Base-by-base conservation (phyloP, 2,113 vertebrate genomes). In the Dinomys branickii region DNA sequence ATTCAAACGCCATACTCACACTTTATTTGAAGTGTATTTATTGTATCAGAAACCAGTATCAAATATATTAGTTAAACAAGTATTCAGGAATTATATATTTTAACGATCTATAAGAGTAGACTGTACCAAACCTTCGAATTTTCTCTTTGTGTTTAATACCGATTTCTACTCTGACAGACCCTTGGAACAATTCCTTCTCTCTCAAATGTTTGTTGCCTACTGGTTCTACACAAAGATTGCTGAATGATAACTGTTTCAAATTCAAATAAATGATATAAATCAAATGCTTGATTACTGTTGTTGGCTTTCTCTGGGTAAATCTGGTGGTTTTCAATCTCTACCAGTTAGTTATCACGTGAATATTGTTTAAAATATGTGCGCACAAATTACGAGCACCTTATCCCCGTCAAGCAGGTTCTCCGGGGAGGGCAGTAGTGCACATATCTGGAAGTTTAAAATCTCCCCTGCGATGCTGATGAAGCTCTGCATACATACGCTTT, bases 251-350 rank as follows among this genome's bases (percentile, higher is more conserved):
- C 63, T 77, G 17, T 92, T 67, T 47, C 47, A 28, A 77, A 81
- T 61, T 90, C 58, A 87, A 69, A 90, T 87, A 54, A 71, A 77
- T 87, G 14, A 61, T 61, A 7, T 69, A 78, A 89, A 92, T 75
- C 63, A 58, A 92, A 88, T 85, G 52, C 3, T 83, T 77, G 41
- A 65, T 63, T 73, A 50, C 9, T 38, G 41, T 41, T 30, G 5
- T 35, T 73, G 78, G 16, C 12, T 59, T 12, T 89, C 41, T 61
- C 5, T 30, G n/a, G 35, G 52, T 6, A 81, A 75, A 67, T 44
- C 20, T 11, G n/a, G 20, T 52, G 17, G 9, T 54, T 96, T 41
- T 92, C 80, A 38, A 75, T 67, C 16, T 28, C 7, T 52, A 14
- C 1, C 4, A 17, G 30, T 54, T 86, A 65, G 24, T 54, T 47